Evolutionary conservation across 37 sponge, comb jelly and placozoan species (phyloP), one percentile per base, ranked within the genome.

Genomic region (Diacarnus erythraeanus): DNA sequence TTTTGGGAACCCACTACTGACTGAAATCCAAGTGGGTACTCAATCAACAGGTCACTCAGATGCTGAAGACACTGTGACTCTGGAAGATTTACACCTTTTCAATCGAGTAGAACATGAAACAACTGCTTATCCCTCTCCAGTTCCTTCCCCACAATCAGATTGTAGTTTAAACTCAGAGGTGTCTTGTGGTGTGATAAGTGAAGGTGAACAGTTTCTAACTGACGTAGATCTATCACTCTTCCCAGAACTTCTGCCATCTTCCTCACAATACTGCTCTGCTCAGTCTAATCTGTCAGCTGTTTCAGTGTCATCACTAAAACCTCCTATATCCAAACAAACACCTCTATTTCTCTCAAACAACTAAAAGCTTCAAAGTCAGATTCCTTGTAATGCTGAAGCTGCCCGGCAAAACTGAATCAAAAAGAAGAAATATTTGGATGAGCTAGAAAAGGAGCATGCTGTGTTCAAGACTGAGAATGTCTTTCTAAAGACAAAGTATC

Each of bases 311-410:
- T 5, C 39, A 4, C 10, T 21, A 23, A 21, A 21, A 4, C 3
- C 36, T 4, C 70, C 36, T 33, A 9, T 69, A 15, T 4, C 35
- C 34, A 12, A 4, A 23, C 29, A 17, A 29, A 38, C 17, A 43
- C 20, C 47, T 43, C 2, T 47, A 25, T 3, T 2, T 12, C 10
- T 10, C 75, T 3, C 33, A 35, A 75, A 12, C 75, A 36, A 57
- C 27, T 18, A 35, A 23, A 75, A n/a, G n/a, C n/a, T n/a, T n/a
- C n/a, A n/a, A n/a, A n/a, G n/a, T n/a, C n/a, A n/a, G 64, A 92
- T 76, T 59, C 80, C 85, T 17, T 82, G 82, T 57, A 88, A 88
- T 86, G 93, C 93, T 27, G 74, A 78, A 56, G 89, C 93, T 41
- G 93, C 93, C 2, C 59, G 80, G 2, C 75, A 78, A 68, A 93